Base-by-base conservation (phyloP, 2,797 vertebrate species). In the Discoglossus pictus region DNA sequence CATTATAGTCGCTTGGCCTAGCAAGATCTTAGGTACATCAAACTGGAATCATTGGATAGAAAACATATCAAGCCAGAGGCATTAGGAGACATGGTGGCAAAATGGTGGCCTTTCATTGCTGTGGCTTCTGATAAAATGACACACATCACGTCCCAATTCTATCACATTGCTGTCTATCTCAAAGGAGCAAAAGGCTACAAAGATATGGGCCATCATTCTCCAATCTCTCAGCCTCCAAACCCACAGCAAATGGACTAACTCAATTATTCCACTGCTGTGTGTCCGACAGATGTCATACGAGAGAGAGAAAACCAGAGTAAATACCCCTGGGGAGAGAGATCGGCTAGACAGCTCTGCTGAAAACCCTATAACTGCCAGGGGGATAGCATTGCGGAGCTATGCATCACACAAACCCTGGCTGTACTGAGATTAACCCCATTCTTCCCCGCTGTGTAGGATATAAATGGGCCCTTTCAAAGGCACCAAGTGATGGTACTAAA, bases 211-310 rank as follows among this genome's bases (percentile, higher is more conserved):
- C 55, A 36, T 59, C 50, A 50, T 62, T 25, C 42, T 68, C 7
- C 50, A 34, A 27, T 39, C 40, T 50, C 18, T 42, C 21, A n/a
- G 39, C 20, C 17, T 55, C 21, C 51, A 39, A 53, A 20, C 31
- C 20, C 23, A 13, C 50, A 23, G 58, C 58, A 69, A 55, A 61
- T 47, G 60, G 59, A 63, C 51, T 56, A 63, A 63, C 61, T 50
- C 60, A 70, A 63, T 70, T 62, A 70, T 70, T 70, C 59, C 59
- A 50, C 23, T 47, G 42, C 59, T 62, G 51, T 70, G 51, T 70
- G 67, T 61, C 59, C 59, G 35, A 70, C 67, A 70, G 59, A 64
- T 63, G 60, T 70, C 60, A 70, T 59, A 16, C 51, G 43, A 56
- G 42, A 63, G 51, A 31, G 42, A 54, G 43, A 39, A 61, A 54